Percentiles rank a stretch among this genome's conserved stretches.
These are phyloP conservation scores for Onthophagus taurus DNA, from an alignment of 1,140 invertebrate genomes.

Conservation along the genomic window DNA sequence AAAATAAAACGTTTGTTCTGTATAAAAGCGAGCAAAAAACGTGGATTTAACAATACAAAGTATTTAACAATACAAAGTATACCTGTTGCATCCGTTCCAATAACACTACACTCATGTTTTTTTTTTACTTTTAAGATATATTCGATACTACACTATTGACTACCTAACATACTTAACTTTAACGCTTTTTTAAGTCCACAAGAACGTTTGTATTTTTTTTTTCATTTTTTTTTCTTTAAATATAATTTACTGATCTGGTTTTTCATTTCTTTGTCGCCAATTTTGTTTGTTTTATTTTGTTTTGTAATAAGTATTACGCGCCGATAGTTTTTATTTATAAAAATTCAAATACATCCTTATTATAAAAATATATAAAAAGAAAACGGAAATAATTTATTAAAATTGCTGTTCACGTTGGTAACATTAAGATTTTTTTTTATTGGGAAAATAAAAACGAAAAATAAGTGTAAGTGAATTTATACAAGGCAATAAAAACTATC, in stretches of 20 bases:
- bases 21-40: not conserved
- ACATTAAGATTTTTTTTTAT: too few species aligned
- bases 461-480: too few species aligned
- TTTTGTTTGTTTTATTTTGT: too few species aligned
- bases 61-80: slow-evolving; percentile 28
- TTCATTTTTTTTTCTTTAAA: not conserved
- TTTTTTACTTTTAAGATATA: slow-evolving; percentile 30
- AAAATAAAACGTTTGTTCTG: not conserved
- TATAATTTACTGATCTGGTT: slow-evolving; percentile 4
- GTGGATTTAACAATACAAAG: slow-evolving; percentile 25
- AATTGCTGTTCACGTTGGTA: too few species aligned
- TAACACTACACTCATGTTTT: slow-evolving; percentile 35
- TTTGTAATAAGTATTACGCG: too few species aligned
- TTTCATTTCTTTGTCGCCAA: slow-evolving; percentile 1
- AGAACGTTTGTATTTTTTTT: not conserved
- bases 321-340: too few species aligned
- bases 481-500: too few species aligned
- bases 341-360: too few species aligned
- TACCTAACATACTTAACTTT: slow-evolving; percentile 33
- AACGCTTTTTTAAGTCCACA: slow-evolving; percentile 24
- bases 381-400: too few species aligned
- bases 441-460: too few species aligned
- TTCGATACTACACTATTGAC: slow-evolving; percentile 34
- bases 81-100: slow-evolving; percentile 24
- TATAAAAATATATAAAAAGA: too few species aligned